Conservation (phyloP, 2,113 vertebrate species). For the Cyprichromis sp. region DNA sequence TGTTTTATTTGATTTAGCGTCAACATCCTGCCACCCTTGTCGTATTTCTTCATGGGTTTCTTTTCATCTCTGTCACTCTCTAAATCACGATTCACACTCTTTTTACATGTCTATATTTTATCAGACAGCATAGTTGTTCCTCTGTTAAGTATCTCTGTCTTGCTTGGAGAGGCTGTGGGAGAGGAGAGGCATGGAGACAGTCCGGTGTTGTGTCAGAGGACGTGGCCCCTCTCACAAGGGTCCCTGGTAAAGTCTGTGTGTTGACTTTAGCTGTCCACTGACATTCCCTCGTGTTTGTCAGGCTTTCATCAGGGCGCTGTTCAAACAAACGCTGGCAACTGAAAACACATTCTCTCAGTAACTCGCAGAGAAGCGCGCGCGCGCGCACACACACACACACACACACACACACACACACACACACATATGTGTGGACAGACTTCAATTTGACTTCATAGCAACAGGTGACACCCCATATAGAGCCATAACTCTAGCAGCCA, state of each 20-base stretch:
- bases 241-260: constrained; percentile 37
- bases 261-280: constrained; percentile 68
- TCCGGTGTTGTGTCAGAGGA: constrained; percentile 11
- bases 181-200: background rate
- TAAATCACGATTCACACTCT: background rate
- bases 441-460: constrained; percentile 37
- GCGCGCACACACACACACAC: background rate
- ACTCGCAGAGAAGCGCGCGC: background rate
- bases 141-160: background rate
- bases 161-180: background rate
- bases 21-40: background rate
- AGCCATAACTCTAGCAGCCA: background rate
- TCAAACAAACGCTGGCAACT: constrained; percentile 67
- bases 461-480: constrained; percentile 50
- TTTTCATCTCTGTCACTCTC: background rate
- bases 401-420: background rate
- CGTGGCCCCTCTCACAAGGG: constrained; percentile 40
- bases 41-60: constrained; percentile 19
- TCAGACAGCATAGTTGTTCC: background rate
- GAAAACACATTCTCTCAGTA: constrained; percentile 67
- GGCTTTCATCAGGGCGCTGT: constrained; percentile 61
- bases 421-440: background rate
- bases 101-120: background rate
- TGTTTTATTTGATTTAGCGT: background rate
- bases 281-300: constrained; percentile 68